Evolutionary conservation across 2,888 invertebrate genomes (phyloP), one percentile per base, ranked within the genome.

Genomic region (Himalopsyche anomala): DNA sequence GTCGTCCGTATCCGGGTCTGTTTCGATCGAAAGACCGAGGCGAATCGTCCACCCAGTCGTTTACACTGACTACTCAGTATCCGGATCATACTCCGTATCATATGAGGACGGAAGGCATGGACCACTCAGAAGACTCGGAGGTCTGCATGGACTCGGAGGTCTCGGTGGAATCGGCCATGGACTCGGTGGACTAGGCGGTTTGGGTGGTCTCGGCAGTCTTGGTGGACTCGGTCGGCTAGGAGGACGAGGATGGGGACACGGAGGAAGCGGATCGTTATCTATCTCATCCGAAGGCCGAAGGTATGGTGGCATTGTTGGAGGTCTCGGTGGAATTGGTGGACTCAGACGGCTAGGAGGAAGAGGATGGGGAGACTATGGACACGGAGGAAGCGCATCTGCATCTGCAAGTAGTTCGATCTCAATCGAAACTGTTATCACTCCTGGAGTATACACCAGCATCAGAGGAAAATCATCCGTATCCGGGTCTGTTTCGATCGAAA

Each of bases 321-420:
- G 28, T 28, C 28, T 28, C 2, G 28, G 28, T 28, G 28, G 28
- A 28, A 28, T 28, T 28, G 28, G 2, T 28, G 28, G 28, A 28
- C 28, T 28, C 28, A 2, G 28, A 28, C 1, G 28, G 28, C 28
- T 28, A 28, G 28, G 28, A 28, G 28, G 28, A 28, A 0, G 28
- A 28, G 28, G 28, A 28, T 28, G 28, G 28, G 28, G 28, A 1
- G 1, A 28, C 28, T 2, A 28, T 28, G 28, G 28, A 28, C 28
- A 28, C 28, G 28, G 17, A 36, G 17, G 6, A 19, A 56, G 56
- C n/a, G 38, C 3, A 36, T 79, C 79, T 6, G 19, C 15, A 4
- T 86, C 86, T 3, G 56, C 62, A 12, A 86, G 86, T 38, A 0
- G 15, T 8, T 86, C 86, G 4, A 42, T 85, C 19, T 83, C 83